Percentiles rank a stretch among this genome's conserved stretches.
Evolutionary conservation across 1,140 invertebrate species (phyloP).

Genomic region (Meloidogyne floridensis): DNA sequence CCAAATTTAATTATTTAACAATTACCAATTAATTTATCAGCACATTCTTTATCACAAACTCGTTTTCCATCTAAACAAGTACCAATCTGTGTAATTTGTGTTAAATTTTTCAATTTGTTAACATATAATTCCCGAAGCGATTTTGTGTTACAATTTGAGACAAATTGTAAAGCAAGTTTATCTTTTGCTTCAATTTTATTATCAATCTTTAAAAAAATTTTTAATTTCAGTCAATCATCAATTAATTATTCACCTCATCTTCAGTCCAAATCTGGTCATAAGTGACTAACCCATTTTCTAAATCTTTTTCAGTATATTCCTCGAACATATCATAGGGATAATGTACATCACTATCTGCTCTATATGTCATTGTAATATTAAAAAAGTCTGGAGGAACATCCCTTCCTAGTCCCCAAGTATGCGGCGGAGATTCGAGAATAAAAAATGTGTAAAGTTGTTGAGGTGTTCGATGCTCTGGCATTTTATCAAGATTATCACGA

Average conservation of each 20-base stretch:
- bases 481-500: neutral
- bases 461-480: neutral
- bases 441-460: conserved; percentile 10
- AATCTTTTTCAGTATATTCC: neutral
- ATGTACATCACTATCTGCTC: conserved; percentile 15
- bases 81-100: conserved; percentile 21
- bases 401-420: neutral
- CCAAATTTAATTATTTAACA: too few species aligned
- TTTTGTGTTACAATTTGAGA: conserved; percentile 23
- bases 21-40: conserved; percentile 14
- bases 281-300: neutral
- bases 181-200: conserved; percentile 11
- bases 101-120: neutral
- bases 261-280: conserved; percentile 4
- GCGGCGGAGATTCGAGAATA: neutral
- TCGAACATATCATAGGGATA: conserved; percentile 11
- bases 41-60: conserved; percentile 21
- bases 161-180: conserved; percentile 23
- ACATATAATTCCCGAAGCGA: neutral
- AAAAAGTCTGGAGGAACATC: conserved; percentile 7
- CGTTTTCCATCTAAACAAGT: neutral
- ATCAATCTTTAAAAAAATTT: neutral
- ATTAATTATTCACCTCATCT: neutral
- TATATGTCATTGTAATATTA: conserved; percentile 20
- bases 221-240: neutral